These are phyloP conservation scores for Grus americana DNA, from an alignment of 2,113 vertebrate genomes.

Conservation along the genomic window DNA sequence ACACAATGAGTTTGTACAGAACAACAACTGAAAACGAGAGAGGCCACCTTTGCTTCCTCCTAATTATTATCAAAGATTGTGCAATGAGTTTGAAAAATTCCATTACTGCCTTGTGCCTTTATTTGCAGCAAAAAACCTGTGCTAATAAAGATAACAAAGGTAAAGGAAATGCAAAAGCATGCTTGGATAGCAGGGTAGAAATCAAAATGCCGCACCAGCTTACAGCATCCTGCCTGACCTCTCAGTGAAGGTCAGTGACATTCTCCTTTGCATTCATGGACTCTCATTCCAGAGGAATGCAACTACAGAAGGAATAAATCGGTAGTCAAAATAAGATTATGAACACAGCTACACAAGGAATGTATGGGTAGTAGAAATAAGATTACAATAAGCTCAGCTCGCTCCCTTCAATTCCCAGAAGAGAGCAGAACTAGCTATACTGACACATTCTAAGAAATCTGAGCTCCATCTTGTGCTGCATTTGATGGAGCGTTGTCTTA, in stretches of 20 bases:
- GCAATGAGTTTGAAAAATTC: slow-evolving; percentile 20
- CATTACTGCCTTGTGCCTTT: neutral
- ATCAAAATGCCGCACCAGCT: neutral
- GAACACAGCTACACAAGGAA: neutral
- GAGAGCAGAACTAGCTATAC: neutral
- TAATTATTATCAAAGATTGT: neutral
- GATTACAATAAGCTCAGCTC: neutral
- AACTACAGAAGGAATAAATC: neutral
- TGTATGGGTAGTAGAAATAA: neutral
- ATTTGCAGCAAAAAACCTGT: neutral
- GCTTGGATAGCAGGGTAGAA: neutral
- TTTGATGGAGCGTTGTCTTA: neutral
- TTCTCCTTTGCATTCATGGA: neutral
- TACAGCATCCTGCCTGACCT: neutral
- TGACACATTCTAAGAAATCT: neutral
- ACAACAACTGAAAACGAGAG: neutral
- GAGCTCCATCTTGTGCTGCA: neutral
- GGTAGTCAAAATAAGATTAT: neutral
- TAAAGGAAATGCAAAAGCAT: neutral
- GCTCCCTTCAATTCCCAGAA: neutral
- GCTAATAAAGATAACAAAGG: neutral
- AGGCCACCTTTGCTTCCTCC: neutral
- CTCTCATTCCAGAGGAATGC: neutral
- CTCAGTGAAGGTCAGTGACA: neutral
- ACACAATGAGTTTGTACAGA: neutral